Percentiles rank a stretch among this genome's conserved stretches.
Evolutionary conservation across 2,888 invertebrate species (phyloP).

Genomic region (Drosophila cracens): DNA sequence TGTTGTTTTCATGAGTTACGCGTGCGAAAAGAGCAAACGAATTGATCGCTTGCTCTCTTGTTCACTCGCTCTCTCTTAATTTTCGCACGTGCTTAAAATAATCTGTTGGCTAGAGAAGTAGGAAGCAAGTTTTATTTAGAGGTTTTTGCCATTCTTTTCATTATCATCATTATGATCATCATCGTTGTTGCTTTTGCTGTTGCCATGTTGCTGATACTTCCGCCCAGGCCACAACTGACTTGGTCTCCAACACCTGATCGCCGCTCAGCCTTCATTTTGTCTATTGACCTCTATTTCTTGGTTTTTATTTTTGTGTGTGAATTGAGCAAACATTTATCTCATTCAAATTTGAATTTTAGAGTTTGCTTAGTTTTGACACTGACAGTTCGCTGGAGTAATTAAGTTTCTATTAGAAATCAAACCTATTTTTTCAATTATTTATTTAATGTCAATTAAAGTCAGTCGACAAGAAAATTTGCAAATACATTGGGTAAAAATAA

Average conservation of each 20-base stretch:
- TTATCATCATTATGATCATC: conserved; percentile 4
- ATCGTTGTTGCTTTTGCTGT: conserved; percentile 4
- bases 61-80: neutral
- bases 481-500: too few species aligned
- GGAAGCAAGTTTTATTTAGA: conserved; percentile 66
- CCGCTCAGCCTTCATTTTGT: conserved; percentile 79
- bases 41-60: neutral
- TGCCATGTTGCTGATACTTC: conserved; percentile 60
- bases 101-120: conserved; percentile 45
- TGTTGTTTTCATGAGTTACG: neutral
- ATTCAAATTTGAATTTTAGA: neutral
- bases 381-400: neutral
- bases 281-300: conserved; percentile 79
- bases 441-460: neutral
- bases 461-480: neutral
- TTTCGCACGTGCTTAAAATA: conserved; percentile 11
- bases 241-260: conserved; percentile 34
- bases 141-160: conserved; percentile 38
- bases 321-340: neutral
- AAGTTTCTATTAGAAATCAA: neutral
- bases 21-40: conserved; percentile 16
- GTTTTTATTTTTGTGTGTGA: neutral
- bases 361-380: conserved; percentile 11
- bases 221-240: conserved; percentile 44
- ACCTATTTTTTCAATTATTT: neutral